A percentile compares a stretch with the other conserved stretches of the same genome.
These are phyloP conservation scores for Hipparchia semele DNA, from an alignment of 2,888 invertebrate genomes.

Conservation along the genomic window DNA sequence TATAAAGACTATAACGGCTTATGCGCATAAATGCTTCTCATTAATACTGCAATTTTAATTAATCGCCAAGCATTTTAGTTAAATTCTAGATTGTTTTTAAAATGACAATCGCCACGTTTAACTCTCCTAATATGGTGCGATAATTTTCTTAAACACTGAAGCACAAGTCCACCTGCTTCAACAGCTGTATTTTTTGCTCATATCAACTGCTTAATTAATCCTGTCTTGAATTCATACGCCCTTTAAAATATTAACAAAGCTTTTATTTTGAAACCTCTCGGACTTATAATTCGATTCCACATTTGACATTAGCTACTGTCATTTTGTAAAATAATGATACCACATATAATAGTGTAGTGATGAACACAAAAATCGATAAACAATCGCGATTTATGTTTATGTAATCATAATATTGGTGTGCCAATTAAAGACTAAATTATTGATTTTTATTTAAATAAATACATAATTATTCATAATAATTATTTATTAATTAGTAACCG, in stretches of 20 bases:
- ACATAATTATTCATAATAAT: too few relatives aligned
- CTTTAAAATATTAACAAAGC: slow-evolving; percentile 2
- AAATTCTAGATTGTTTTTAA: slow-evolving; percentile 18
- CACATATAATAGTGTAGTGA: too few relatives aligned
- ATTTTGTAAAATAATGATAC: too few relatives aligned
- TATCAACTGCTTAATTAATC: slow-evolving; percentile 35
- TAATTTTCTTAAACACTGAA: slow-evolving; percentile 32
- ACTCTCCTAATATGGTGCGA: slow-evolving; percentile 35
- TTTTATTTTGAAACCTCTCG: slow-evolving; percentile 1
- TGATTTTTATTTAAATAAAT: too few relatives aligned
- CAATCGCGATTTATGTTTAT: too few relatives aligned
- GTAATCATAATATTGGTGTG: too few relatives aligned
- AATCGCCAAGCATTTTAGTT: slow-evolving; percentile 17
- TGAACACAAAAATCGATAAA: too few relatives aligned
- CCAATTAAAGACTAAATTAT: too few relatives aligned
- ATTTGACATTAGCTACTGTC: too few relatives aligned
- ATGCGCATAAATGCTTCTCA: not conserved
- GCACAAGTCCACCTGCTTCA: slow-evolving; percentile 40
- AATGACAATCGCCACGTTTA: slow-evolving; percentile 27
- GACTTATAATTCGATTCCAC: too few relatives aligned
- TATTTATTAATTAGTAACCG: too few relatives aligned
- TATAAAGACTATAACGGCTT: not conserved
- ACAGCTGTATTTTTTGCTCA: slow-evolving; percentile 42
- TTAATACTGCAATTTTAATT: not conserved
- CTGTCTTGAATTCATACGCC: slow-evolving; percentile 19